Conservation (phyloP, 2,797 vertebrate genomes). For the Artibeus jamaicensis region DNA sequence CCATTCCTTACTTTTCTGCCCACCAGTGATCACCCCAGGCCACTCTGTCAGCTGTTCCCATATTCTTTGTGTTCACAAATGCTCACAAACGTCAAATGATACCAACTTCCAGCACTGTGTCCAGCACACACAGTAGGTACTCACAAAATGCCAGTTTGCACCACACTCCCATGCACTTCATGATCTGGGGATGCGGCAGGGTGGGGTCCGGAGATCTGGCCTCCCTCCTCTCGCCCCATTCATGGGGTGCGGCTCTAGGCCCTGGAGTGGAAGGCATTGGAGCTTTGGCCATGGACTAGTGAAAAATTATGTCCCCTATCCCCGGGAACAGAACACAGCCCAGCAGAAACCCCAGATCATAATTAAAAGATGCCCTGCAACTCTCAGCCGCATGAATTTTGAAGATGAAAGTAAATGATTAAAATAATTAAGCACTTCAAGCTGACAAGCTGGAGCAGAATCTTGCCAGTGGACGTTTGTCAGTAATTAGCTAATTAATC, state of each 20-base stretch:
- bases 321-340: conserved; percentile 78
- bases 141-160: background rate
- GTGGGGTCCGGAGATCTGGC: background rate
- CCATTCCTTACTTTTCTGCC: background rate
- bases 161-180: background rate
- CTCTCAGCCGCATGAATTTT: conserved; percentile 97
- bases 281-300: conserved; percentile 72
- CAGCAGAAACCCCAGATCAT: conserved; percentile 88
- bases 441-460: conserved; percentile 98
- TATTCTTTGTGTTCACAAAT: background rate
- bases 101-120: background rate
- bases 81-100: background rate
- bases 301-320: conserved; percentile 75
- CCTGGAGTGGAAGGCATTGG: background rate
- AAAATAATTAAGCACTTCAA: conserved; percentile 99
- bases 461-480: conserved; percentile 99
- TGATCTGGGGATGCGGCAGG: background rate
- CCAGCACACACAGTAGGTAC: background rate
- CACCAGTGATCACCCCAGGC: background rate
- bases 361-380: conserved; percentile 99
- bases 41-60: background rate
- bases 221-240: background rate
- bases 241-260: background rate
- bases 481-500: conserved; percentile 99
- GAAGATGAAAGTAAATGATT: conserved; percentile 99